Conservation (phyloP, 2,797 vertebrate species). For the Eupleurogrammus muticus region DNA sequence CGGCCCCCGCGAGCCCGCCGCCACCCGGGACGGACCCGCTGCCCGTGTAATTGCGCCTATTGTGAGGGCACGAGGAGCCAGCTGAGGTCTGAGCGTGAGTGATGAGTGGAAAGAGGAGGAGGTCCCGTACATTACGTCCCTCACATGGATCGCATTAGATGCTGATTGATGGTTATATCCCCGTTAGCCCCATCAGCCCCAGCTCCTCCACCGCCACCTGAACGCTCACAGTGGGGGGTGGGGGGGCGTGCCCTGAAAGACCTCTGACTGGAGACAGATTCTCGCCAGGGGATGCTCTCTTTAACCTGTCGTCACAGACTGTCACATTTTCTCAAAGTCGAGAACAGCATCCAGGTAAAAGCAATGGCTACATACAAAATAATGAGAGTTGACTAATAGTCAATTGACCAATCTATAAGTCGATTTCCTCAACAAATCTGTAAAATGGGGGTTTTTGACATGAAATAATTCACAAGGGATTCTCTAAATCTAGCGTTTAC, state of each 20-base stretch:
- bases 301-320: neutral
- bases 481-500: too few relatives aligned
- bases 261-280: neutral
- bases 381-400: too few relatives aligned
- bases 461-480: too few relatives aligned
- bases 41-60: conserved; percentile 78
- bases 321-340: neutral
- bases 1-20: conserved; percentile 53
- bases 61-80: conserved; percentile 66
- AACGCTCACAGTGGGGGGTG: neutral
- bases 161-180: conserved; percentile 49
- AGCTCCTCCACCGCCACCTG: neutral
- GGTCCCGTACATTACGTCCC: conserved; percentile 29
- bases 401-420: too few relatives aligned
- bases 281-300: conserved; percentile 8
- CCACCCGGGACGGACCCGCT: conserved; percentile 34
- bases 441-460: too few relatives aligned
- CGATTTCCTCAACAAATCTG: too few relatives aligned
- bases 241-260: conserved; percentile 6
- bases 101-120: conserved; percentile 45
- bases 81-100: conserved; percentile 71
- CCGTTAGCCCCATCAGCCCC: neutral
- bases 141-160: conserved; percentile 24
- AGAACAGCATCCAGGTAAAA: neutral
- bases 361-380: neutral